Percentiles rank a stretch among this genome's conserved stretches.
phyloP scores from a whole-genome alignment of 2,797 vertebrate genomes.

The Amblyraja radiata region DNA sequence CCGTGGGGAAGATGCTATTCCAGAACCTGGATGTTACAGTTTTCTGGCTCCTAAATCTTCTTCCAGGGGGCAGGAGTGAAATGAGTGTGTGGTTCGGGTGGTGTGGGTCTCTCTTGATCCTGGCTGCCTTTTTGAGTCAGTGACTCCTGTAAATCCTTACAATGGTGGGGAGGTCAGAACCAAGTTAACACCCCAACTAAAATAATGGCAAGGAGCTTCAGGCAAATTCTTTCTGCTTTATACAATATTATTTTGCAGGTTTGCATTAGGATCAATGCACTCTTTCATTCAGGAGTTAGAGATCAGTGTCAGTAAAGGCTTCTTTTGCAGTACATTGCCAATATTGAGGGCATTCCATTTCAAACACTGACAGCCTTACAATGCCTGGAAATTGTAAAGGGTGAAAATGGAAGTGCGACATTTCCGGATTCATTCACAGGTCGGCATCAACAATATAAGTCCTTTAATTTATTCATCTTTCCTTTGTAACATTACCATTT shows the following conservation, averaged over 20 bases:
- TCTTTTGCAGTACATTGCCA: not conserved
- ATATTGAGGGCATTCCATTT: not conserved
- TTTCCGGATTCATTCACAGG: not conserved
- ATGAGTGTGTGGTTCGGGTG: no score
- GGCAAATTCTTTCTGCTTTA: not conserved
- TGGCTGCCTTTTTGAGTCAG: no score
- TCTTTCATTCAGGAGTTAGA: not conserved
- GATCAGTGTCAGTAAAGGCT: not conserved
- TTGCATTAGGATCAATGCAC: not conserved
- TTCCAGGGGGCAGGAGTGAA: no score
- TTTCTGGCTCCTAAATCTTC: no score
- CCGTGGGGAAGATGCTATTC: no score
- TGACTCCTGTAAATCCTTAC: no score
- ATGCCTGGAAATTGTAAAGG: not conserved
- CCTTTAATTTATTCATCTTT: not conserved
- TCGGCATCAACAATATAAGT: not conserved
- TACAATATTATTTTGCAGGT: not conserved
- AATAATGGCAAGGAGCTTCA: not conserved
- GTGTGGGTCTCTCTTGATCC: no score
- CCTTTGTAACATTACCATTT: not conserved
- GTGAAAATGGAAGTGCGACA: not conserved
- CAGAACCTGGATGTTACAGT: no score
- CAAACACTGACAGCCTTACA: slow-evolving; percentile 14
- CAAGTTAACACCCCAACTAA: not conserved
- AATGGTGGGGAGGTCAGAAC: no score